Base-by-base conservation (phyloP, 2,888 invertebrate genomes). In the Cerastis leucographa region DNA sequence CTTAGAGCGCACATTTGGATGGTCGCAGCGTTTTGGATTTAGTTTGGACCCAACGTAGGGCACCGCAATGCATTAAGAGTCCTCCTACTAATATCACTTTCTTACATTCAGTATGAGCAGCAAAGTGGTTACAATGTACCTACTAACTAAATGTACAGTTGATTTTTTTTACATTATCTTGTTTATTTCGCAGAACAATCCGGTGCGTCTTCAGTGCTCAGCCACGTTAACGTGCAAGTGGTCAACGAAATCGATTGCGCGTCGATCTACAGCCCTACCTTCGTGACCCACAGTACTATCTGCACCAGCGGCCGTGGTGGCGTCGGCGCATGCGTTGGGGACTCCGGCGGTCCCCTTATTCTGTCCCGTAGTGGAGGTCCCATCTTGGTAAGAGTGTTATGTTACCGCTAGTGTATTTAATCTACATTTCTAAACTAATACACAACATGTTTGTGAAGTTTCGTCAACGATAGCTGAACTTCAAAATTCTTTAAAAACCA, bases 341-440 rank as follows among this genome's bases (percentile, higher is more conserved):
- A 94, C 89, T 93, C 94, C 2, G 94, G 94, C 0, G 94, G 94
- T 3, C 94, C 94, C 0, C 89, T 94, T 1, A 81, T 88, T 5
- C 1, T 90, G 1, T 71, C 74, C 59, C 73, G 83, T 7, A 88
- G 85, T 49, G 92, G 91, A 54, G 76, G 83, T 19, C 80, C 83
- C 40, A 81, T 87, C 67, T 87, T 93, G 89, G 94, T 93, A 76
- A 88, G 91, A 82, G 19, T 29, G 9, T 19, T 59, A 59, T 29
- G 8, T 54, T 54, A 54, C 8, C 4, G 59, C 29, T 29, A 29
- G 59, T 59, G 59, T 29, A 59, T 17, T 59, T 29, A 29, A 29
- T 29, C 0, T 17, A 19, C 29, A 59, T 59, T 59, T 59, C 25
- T 4, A 8, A 59, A 59, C 29, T 29, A 19, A 17, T 17, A 42